phyloP scores from a whole-genome alignment of 2,888 invertebrate genomes.

The Polydrusus tereticollis region DNA sequence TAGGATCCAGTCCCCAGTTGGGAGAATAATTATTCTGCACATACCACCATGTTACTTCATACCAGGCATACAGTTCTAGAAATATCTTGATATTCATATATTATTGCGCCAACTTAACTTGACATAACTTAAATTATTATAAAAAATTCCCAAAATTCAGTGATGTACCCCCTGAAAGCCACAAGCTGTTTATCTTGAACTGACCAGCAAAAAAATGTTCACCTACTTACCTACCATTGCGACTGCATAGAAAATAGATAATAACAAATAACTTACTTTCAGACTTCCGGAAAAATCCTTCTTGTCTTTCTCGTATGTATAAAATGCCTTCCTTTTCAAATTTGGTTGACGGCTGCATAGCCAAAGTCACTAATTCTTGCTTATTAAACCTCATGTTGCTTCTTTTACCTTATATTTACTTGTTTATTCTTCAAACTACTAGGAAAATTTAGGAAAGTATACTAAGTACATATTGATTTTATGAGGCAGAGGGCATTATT shows the following conservation, averaged over 20 bases:
- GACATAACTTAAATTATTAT: too few relatives aligned
- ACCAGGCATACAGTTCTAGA: too few relatives aligned
- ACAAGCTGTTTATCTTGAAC: too few relatives aligned
- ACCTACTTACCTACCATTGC: conserved; percentile 18
- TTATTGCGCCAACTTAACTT: too few relatives aligned
- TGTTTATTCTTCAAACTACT: neutral
- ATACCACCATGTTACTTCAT: too few relatives aligned
- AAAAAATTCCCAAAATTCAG: too few relatives aligned
- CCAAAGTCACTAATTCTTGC: conserved; percentile 87
- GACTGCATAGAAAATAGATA: neutral
- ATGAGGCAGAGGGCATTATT: conserved; percentile 6
- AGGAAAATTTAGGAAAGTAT: too few relatives aligned
- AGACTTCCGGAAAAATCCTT: conserved; percentile 90
- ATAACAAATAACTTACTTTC: conserved; percentile 79
- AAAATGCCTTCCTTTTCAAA: conserved; percentile 94
- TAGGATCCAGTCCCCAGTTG: too few relatives aligned
- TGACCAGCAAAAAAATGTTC: neutral
- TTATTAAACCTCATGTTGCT: conserved; percentile 88
- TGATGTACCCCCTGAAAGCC: too few relatives aligned
- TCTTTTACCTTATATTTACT: neutral
- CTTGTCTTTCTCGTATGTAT: conserved; percentile 88
- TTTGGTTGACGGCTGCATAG: conserved; percentile 87
- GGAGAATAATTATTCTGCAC: too few relatives aligned
- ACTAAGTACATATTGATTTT: conserved; percentile 18
- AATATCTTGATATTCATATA: too few relatives aligned